Percentiles rank a stretch among this genome's conserved stretches.
These are phyloP conservation scores for Pseudonaja textilis DNA, from an alignment of 2,113 vertebrate genomes.

Conservation along the genomic window DNA sequence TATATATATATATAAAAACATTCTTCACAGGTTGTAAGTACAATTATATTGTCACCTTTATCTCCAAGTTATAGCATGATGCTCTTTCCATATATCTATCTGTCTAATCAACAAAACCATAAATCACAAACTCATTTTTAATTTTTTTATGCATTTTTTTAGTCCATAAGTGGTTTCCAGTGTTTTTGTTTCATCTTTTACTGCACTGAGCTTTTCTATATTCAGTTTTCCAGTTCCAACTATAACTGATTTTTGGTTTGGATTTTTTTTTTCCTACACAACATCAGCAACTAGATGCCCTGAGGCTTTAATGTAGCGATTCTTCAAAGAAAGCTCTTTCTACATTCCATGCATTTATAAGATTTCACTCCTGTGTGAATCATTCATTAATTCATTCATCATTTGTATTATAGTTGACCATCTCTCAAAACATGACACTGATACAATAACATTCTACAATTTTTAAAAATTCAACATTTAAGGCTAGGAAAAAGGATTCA, in stretches of 20 bases:
- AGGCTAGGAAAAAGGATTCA: not conserved
- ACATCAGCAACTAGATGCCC: not conserved
- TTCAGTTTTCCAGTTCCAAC: not conserved
- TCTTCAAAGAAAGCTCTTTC: not conserved
- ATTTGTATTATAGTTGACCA: not conserved
- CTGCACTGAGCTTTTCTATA: not conserved
- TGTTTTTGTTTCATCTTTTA: not conserved
- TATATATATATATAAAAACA: not conserved
- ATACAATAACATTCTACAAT: not conserved
- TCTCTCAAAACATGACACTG: not conserved
- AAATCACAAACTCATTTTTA: not conserved
- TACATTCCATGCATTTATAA: not conserved
- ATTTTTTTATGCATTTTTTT: not conserved
- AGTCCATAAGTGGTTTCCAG: not conserved
- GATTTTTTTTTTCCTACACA: not conserved
- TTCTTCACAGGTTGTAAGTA: not conserved
- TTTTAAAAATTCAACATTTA: not conserved
- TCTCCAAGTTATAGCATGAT: not conserved
- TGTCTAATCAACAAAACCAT: not conserved
- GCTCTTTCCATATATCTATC: not conserved
- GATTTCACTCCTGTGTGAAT: not conserved
- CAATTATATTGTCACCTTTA: not conserved
- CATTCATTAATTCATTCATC: not conserved
- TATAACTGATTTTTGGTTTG: not conserved
- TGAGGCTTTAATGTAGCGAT: not conserved